Percentiles rank a stretch among this genome's conserved stretches.
These are phyloP conservation scores for Hyperopisus bebe DNA, from an alignment of 2,113 vertebrate species.

Conservation along the genomic window DNA sequence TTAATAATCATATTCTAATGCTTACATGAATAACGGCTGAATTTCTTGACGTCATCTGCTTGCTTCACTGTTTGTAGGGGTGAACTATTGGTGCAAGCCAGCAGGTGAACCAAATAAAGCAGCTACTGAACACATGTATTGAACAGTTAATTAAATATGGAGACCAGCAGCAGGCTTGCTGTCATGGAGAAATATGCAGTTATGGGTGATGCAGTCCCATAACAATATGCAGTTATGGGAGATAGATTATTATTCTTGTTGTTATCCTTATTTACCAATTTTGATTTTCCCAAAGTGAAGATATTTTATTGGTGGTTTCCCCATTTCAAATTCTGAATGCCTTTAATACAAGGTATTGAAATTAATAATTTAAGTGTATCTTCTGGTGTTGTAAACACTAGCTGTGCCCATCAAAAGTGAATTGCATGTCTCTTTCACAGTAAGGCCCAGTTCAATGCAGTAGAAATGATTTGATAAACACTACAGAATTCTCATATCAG, in stretches of 20 bases:
- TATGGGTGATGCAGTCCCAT: background rate
- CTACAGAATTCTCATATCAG: background rate
- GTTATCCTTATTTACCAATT: background rate
- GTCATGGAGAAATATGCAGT: background rate
- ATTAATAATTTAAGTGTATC: background rate
- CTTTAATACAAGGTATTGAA: background rate
- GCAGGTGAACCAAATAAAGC: background rate
- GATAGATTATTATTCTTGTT: background rate
- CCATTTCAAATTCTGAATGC: background rate
- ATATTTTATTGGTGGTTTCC: background rate
- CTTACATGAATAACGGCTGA: background rate
- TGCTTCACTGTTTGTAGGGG: background rate
- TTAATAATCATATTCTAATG: background rate
- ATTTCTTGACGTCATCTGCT: background rate
- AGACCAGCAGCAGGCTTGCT: background rate
- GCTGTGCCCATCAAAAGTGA: background rate
- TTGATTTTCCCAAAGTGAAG: background rate
- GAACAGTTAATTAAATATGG: background rate
- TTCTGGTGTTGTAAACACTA: background rate
- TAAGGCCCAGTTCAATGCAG: background rate
- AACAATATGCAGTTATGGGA: background rate
- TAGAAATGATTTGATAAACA: background rate
- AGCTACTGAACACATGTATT: background rate
- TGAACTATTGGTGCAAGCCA: background rate
- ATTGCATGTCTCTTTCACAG: background rate